These are phyloP conservation scores for Sandelia bainsii DNA, from an alignment of 2,797 vertebrate species.

Conservation along the genomic window DNA sequence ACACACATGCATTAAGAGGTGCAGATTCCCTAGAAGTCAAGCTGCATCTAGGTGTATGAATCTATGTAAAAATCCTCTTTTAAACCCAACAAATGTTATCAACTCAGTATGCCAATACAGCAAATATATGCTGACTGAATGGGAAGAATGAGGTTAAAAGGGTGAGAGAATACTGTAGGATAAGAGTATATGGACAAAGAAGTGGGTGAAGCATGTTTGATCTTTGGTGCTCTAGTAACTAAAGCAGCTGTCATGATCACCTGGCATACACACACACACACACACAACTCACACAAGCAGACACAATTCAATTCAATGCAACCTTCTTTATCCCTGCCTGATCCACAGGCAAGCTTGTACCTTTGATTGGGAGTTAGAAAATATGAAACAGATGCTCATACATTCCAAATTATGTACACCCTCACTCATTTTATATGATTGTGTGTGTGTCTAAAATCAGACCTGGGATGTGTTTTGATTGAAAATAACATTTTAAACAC, in stretches of 20 bases:
- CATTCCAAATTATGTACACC: constrained; percentile 25
- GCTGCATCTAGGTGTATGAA: too few relatives aligned
- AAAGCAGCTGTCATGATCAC: constrained; percentile 57
- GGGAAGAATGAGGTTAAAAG: constrained; percentile 44
- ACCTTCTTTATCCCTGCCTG: not conserved
- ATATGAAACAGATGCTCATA: constrained; percentile 16
- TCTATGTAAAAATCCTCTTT: too few relatives aligned
- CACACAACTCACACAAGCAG: not conserved
- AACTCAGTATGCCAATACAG: constrained; percentile 56
- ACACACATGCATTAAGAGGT: too few relatives aligned
- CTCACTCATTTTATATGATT: constrained; percentile 6
- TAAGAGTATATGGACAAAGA: constrained; percentile 33
- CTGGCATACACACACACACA: constrained; percentile 31
- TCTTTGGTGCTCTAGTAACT: constrained; percentile 37
- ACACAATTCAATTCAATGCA: not conserved
- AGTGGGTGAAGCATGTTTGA: constrained; percentile 48
- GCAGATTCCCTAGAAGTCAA: too few relatives aligned
- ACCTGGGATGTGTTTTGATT: too few relatives aligned
- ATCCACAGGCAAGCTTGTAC: constrained; percentile 30
- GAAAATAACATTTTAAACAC: too few relatives aligned
- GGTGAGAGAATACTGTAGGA: constrained; percentile 27
- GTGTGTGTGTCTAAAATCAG: too few relatives aligned
- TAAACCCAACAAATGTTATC: constrained; percentile 63
- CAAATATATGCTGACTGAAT: constrained; percentile 55
- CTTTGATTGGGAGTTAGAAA: constrained; percentile 53